A percentile compares a stretch with the other conserved stretches of the same genome.
These are phyloP conservation scores for Gallinago paraguaiae DNA, from an alignment of 2,113 vertebrate genomes.

Conservation along the genomic window DNA sequence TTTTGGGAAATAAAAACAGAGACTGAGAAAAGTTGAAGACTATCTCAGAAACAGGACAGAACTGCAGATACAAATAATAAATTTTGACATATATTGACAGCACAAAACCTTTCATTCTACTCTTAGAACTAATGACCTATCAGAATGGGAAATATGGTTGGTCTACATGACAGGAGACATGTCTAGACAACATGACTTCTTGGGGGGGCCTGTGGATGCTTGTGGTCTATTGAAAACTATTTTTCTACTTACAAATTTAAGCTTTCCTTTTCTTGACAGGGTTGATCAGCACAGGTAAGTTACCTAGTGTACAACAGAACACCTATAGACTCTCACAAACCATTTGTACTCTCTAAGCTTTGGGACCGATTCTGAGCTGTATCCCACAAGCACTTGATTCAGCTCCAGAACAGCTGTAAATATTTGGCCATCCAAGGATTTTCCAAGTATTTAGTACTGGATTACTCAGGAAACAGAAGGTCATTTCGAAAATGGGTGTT, in stretches of 20 bases:
- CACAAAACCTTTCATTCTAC: neutral
- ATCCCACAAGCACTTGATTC: rapidly evolving
- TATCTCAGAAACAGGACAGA: neutral
- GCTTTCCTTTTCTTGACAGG: neutral
- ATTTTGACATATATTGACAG: neutral
- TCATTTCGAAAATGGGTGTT: neutral
- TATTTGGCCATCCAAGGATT: neutral
- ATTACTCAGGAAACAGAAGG: neutral
- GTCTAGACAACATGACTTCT: neutral
- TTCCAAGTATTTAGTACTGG: neutral
- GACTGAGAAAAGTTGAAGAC: neutral
- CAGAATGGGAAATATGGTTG: neutral
- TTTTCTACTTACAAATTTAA: neutral
- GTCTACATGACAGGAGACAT: neutral
- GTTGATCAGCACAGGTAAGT: neutral
- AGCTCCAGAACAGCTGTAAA: neutral
- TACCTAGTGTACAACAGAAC: rapidly evolving
- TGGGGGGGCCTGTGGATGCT: rapidly evolving
- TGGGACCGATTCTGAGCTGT: neutral
- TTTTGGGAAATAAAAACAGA: neutral
- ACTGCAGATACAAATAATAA: neutral
- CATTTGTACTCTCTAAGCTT: neutral
- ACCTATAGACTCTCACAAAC: neutral
- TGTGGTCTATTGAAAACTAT: neutral
- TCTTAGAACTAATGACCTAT: neutral